Conservation (phyloP, 2,888 invertebrate genomes). For the Synergus laeviventris region DNA sequence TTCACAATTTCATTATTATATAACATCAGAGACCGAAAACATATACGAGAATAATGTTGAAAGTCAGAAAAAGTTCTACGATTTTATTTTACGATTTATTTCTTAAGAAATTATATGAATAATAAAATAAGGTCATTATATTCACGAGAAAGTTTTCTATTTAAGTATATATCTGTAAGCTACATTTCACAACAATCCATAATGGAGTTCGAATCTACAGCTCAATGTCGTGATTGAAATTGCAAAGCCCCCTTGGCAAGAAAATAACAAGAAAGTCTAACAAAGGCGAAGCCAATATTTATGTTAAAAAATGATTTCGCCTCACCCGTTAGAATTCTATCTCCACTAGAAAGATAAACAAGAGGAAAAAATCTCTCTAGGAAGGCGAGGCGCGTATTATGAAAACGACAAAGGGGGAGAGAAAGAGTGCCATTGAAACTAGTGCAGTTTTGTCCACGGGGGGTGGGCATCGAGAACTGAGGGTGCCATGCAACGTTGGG, state of each 20-base stretch:
- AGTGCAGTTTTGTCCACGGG: constrained; percentile 53
- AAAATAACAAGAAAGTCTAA: constrained; percentile 35
- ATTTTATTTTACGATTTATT: background rate
- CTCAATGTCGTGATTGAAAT: constrained; percentile 17
- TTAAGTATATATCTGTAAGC: background rate
- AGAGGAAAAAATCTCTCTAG: constrained; percentile 46
- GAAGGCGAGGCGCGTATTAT: constrained; percentile 50
- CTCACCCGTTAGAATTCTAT: constrained; percentile 49
- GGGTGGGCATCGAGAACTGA: constrained; percentile 49
- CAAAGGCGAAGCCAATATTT: constrained; percentile 67
- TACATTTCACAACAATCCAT: constrained; percentile 8
- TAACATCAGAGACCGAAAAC: too few relatives aligned
- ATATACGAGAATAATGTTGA: too few relatives aligned
- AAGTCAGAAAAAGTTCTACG: too few relatives aligned
- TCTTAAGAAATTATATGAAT: background rate
- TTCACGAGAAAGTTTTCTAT: background rate
- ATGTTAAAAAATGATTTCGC: constrained; percentile 68
- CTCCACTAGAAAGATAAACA: constrained; percentile 61
- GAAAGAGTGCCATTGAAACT: constrained; percentile 54
- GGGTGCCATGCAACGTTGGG: constrained; percentile 50
- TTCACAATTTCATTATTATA: background rate
- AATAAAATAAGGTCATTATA: background rate
- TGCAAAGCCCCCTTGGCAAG: constrained; percentile 27
- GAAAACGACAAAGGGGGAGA: constrained; percentile 49
- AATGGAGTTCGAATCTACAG: background rate